These are phyloP conservation scores for Trinectes maculatus DNA, from an alignment of 2,113 vertebrate genomes.

Conservation along the genomic window DNA sequence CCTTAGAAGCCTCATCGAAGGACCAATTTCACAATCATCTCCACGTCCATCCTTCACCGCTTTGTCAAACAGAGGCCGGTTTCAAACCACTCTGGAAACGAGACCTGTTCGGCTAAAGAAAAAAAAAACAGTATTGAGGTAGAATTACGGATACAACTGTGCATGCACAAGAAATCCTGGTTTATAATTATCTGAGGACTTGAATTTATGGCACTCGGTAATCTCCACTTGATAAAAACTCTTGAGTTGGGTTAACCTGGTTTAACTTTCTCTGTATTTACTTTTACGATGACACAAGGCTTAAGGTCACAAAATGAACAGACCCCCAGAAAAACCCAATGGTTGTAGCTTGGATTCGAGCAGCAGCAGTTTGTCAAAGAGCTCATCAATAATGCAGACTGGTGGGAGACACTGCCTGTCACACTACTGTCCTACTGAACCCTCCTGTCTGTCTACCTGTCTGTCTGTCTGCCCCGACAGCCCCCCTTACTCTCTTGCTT, in stretches of 20 bases:
- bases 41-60: not conserved
- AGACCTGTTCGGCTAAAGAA: not conserved
- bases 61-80: not conserved
- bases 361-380: slow-evolving; percentile 63
- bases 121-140: not conserved
- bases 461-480: slow-evolving; percentile 52
- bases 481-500: slow-evolving; percentile 1
- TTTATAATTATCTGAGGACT: not conserved
- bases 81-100: slow-evolving; percentile 6
- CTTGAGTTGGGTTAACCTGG: not conserved
- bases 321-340: slow-evolving; percentile 47
- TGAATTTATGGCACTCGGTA: not conserved
- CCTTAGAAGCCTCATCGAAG: slow-evolving; percentile 59
- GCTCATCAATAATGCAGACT: slow-evolving; percentile 81
- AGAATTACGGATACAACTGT: not conserved
- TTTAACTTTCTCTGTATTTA: slow-evolving; percentile 2
- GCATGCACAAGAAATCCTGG: not conserved
- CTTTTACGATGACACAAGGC: not conserved
- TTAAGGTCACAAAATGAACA: slow-evolving; percentile 19
- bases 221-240: no score
- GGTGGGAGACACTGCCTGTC: slow-evolving; percentile 68
- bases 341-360: slow-evolving; percentile 63
- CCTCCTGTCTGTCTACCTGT: slow-evolving; percentile 50
- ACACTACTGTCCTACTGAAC: slow-evolving; percentile 38
- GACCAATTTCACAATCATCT: slow-evolving; percentile 26